A percentile compares a stretch with the other conserved stretches of the same genome.
These are phyloP conservation scores for Micromesistius poutassou DNA, from an alignment of 2,797 vertebrate genomes.

Conservation along the genomic window DNA sequence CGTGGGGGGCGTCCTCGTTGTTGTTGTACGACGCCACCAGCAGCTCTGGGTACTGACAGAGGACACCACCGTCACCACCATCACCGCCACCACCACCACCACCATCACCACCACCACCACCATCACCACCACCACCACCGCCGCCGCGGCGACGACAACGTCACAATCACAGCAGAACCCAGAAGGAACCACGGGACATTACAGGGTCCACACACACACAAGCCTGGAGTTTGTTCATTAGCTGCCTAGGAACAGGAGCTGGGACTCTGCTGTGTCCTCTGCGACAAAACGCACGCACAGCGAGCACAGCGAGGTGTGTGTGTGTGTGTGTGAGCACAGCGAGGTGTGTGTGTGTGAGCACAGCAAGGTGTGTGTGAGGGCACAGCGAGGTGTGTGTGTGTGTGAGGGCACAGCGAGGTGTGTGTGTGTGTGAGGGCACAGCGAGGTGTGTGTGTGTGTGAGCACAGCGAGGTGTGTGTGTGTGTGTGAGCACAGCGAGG, in stretches of 20 bases:
- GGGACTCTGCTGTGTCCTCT: neutral
- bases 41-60: slow-evolving; percentile 89
- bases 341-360: too few relatives aligned
- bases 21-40: slow-evolving; percentile 95
- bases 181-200: neutral
- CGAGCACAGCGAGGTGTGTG: too few relatives aligned
- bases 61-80: neutral
- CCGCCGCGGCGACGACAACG: neutral
- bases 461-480: neutral
- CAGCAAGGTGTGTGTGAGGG: too few relatives aligned
- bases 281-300: neutral
- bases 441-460: too few relatives aligned
- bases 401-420: too few relatives aligned
- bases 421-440: too few relatives aligned
- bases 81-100: too few relatives aligned
- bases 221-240: neutral
- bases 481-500: too few relatives aligned
- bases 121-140: too few relatives aligned
- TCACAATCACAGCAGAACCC: slow-evolving; percentile 23
- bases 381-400: too few relatives aligned
- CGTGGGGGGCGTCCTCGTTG: slow-evolving; percentile 94
- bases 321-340: too few relatives aligned
- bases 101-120: too few relatives aligned
- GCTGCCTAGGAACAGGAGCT: neutral
- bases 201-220: neutral